These are phyloP conservation scores for Agelastica alni DNA, from an alignment of 2,888 invertebrate species.

Conservation along the genomic window DNA sequence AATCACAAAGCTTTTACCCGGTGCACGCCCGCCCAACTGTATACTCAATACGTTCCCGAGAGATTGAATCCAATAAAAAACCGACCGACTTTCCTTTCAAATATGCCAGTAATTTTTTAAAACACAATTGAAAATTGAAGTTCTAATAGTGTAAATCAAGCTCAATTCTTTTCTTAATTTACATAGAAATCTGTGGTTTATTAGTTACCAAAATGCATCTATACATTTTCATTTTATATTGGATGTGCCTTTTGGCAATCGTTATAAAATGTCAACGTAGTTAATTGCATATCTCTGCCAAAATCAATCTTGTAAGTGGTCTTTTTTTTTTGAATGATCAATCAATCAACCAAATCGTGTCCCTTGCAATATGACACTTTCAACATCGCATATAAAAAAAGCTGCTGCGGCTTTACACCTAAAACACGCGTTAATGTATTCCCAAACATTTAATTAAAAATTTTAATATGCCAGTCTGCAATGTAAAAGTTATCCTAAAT, in stretches of 20 bases:
- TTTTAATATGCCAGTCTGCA: no score
- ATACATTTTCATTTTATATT: conserved; percentile 5
- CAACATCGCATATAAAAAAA: no score
- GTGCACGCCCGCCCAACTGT: conserved; percentile 35
- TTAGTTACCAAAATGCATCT: not conserved
- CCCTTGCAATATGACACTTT: no score
- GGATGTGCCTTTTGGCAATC: not conserved
- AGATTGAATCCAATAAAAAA: conserved; percentile 21
- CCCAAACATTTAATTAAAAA: no score
- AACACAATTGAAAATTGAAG: conserved; percentile 32
- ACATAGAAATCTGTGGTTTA: conserved; percentile 5
- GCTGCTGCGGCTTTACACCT: no score
- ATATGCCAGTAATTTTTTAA: conserved; percentile 29
- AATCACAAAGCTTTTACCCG: conserved; percentile 48
- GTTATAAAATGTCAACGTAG: no score
- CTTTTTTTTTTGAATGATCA: no score
- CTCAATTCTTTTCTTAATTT: conserved; percentile 18
- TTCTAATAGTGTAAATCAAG: conserved; percentile 27
- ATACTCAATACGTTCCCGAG: conserved; percentile 18
- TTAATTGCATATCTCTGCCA: no score
- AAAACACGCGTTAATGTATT: no score
- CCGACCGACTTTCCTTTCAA: conserved; percentile 27
- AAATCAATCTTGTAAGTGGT: no score
- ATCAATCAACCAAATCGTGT: no score
- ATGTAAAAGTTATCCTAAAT: no score